A percentile compares a stretch with the other conserved stretches of the same genome.
phyloP scores from a whole-genome alignment of 2,888 invertebrate species.

The Mimas tiliae region DNA sequence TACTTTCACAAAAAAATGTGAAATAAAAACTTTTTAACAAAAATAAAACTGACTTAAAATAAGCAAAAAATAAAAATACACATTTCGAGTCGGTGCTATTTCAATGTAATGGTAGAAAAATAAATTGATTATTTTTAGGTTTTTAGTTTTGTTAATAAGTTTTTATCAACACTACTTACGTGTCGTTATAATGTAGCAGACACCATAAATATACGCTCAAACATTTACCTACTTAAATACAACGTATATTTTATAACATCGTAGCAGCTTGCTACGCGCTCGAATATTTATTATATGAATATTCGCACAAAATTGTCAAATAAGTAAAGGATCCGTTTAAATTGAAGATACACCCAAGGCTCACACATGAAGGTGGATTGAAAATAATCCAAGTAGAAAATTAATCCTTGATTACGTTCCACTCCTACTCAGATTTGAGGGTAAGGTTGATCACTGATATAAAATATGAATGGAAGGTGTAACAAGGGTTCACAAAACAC shows the following conservation, averaged over 20 bases:
- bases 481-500: constrained; percentile 2
- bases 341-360: constrained; percentile 75
- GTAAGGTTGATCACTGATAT: constrained; percentile 47
- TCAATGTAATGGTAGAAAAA: no score
- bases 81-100: no score
- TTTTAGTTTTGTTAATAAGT: no score
- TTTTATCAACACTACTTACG: no score
- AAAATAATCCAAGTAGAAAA: constrained; percentile 84
- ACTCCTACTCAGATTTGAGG: constrained; percentile 63
- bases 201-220: no score
- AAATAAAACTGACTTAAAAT: no score
- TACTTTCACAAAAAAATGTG: no score
- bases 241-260: not conserved
- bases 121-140: no score
- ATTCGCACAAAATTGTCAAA: constrained; percentile 58
- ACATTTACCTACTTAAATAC: not conserved
- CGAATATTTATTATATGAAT: constrained; percentile 37
- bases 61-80: no score
- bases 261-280: not conserved
- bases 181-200: no score
- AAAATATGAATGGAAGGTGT: constrained; percentile 40
- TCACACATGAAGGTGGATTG: constrained; percentile 77
- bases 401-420: constrained; percentile 82
- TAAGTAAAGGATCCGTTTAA: constrained; percentile 64
- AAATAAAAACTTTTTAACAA: no score